These are phyloP conservation scores for Epinephelus fuscoguttatus DNA, from an alignment of 2,113 vertebrate species.

Conservation along the genomic window DNA sequence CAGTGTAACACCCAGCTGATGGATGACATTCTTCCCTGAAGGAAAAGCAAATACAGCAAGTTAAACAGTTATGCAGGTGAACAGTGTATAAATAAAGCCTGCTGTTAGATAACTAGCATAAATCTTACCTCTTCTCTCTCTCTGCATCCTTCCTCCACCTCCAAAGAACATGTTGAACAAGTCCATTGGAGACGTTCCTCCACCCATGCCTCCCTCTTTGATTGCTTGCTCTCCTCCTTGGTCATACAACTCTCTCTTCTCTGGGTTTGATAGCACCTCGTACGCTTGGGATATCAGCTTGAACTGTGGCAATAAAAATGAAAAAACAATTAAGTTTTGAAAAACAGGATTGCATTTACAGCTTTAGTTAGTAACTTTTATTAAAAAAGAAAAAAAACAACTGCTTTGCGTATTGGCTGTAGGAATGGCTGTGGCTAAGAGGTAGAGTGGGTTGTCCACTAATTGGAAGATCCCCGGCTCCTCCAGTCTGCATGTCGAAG, in stretches of 20 bases:
- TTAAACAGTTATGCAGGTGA: neutral
- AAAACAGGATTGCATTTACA: neutral
- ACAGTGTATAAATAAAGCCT: neutral
- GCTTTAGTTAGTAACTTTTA: neutral
- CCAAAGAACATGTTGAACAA: conserved; percentile 99
- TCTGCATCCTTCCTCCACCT: conserved; percentile 93
- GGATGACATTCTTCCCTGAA: conserved; percentile 95
- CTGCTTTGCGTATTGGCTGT: too few relatives aligned
- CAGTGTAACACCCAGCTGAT: conserved; percentile 92
- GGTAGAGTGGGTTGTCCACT: too few relatives aligned
- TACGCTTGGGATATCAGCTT: conserved; percentile 99
- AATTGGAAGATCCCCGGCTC: too few relatives aligned
- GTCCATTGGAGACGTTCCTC: conserved; percentile 95
- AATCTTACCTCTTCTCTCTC: conserved; percentile 92
- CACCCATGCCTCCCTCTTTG: conserved; percentile 93
- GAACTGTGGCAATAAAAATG: conserved; percentile 85
- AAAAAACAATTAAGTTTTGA: neutral
- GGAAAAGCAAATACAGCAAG: neutral
- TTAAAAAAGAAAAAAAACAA: too few relatives aligned
- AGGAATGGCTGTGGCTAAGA: too few relatives aligned
- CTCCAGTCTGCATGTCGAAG: too few relatives aligned
- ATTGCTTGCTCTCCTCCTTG: conserved; percentile 98
- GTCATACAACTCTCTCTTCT: conserved; percentile 97
- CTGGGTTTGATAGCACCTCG: conserved; percentile 96
- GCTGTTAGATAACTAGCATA: neutral